Base-by-base conservation (phyloP, 1,140 invertebrate species). In the Zophobas atratus region DNA sequence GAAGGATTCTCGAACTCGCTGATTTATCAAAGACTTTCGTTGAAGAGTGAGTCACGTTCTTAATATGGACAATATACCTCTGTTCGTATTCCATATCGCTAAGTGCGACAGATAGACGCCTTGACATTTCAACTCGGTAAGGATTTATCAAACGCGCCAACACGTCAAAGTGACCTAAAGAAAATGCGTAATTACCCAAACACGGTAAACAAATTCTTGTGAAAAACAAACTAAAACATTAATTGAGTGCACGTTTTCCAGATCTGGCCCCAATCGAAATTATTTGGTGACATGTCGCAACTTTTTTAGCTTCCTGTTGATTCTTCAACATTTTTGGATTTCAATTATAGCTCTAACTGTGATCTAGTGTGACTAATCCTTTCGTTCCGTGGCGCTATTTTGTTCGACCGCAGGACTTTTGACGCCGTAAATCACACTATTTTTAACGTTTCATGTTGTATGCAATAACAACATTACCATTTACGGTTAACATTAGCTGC, bases 401-500 rank as follows among this genome's bases (percentile, higher is more conserved):
- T 46, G 43, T 46, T 46, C 8, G 3, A 4, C 8, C 43, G 8
- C 8, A 3, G 43, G 8, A 46, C 8, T 46, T 46, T 46, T 20
- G 49, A 33, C 6, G 6, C 8, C 8, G 43, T 67, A 67, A 67
- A 67, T 67, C 38, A 67, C 6, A 67, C 20, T 43, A 41, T 48
- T 67, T 41, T 48, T 41, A 46, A 63, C 5, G 39, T 43, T 67
- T 67, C n/a, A 39, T 67, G 38, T 67, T 20, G 20, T 46, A 46
- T 46, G n/a, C 49, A 51, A 51, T 20, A 4, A 51, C n/a, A 51
- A 51, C 49, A 67, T 67, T 43, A 39, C 60, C 60, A 43, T 67
- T 67, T 67, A 67, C 39, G 41, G 60, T 43, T 67, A n/a, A 67
- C 39, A 41, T 67, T 67, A 67, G 60, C 60, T 67, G 60, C 60